phyloP scores from a whole-genome alignment of 2,888 invertebrate genomes.

The Byasa hedistus region DNA sequence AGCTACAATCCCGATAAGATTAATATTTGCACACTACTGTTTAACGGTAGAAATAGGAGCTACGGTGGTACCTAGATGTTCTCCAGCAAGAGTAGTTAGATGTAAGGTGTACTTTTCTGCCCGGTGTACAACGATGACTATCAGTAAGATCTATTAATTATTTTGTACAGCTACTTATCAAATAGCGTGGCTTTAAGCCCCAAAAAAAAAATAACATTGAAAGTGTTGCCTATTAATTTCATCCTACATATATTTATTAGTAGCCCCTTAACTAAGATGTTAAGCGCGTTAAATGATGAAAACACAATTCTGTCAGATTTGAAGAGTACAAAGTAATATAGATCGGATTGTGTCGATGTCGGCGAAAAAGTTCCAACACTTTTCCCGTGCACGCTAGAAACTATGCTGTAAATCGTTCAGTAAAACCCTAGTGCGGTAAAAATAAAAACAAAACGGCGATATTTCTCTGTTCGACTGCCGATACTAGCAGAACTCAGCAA shows the following conservation, averaged over 20 bases:
- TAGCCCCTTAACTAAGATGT: neutral
- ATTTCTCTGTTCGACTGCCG: slow-evolving; percentile 9
- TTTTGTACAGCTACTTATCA: too few relatives aligned
- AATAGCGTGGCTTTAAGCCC: too few relatives aligned
- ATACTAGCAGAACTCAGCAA: neutral
- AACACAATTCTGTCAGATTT: slow-evolving; percentile 3
- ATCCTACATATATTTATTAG: neutral
- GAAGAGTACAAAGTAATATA: slow-evolving; percentile 3
- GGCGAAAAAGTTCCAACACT: slow-evolving; percentile 7
- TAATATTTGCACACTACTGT: too few relatives aligned
- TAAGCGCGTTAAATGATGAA: neutral
- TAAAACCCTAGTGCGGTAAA: slow-evolving; percentile 8
- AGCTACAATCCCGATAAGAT: too few relatives aligned
- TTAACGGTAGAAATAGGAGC: too few relatives aligned
- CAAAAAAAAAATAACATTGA: too few relatives aligned
- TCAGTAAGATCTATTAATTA: too few relatives aligned
- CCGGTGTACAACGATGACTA: too few relatives aligned
- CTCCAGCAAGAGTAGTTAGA: too few relatives aligned
- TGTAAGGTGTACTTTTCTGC: too few relatives aligned
- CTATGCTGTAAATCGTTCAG: slow-evolving; percentile 15
- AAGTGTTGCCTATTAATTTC: too few relatives aligned
- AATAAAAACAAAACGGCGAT: slow-evolving; percentile 18
- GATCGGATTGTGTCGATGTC: slow-evolving; percentile 1
- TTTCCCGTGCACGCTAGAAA: slow-evolving; percentile 11
- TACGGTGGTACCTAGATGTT: too few relatives aligned